These are phyloP conservation scores for Micromussa lordhowensis DNA, from an alignment of 92 coral and sea anemone species.

Conservation along the genomic window DNA sequence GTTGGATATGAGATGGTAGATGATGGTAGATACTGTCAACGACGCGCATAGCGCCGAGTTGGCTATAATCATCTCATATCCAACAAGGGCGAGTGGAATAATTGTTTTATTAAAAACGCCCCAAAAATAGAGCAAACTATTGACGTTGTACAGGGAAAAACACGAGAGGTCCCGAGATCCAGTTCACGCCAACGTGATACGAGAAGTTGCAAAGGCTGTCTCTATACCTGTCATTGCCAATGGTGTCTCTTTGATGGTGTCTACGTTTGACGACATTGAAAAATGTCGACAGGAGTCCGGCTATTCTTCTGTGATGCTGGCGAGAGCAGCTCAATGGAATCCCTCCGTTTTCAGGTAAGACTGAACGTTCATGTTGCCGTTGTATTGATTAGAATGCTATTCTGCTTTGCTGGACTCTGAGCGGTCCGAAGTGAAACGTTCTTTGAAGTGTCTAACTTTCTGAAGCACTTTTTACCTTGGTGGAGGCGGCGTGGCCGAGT, in stretches of 20 bases:
- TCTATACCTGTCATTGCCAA: constrained; percentile 94
- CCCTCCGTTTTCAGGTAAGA: constrained; percentile 88
- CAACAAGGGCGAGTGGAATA: too few species aligned
- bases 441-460: too few species aligned
- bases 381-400: neutral
- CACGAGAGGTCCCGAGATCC: constrained; percentile 93
- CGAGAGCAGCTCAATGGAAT: constrained; percentile 99
- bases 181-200: constrained; percentile 82
- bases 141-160: constrained; percentile 62
- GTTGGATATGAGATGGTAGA: too few species aligned
- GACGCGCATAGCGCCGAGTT: too few species aligned
- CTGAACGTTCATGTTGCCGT: neutral
- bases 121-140: too few species aligned
- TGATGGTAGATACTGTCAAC: too few species aligned
- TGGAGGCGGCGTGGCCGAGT: too few species aligned
- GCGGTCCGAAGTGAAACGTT: too few species aligned
- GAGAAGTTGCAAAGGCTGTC: constrained; percentile 78
- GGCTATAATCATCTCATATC: too few species aligned
- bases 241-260: constrained; percentile 89
- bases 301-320: constrained; percentile 95
- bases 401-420: too few species aligned
- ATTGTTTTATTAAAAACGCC: too few species aligned
- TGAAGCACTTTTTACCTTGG: too few species aligned
- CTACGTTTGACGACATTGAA: constrained; percentile 84
- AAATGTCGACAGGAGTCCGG: constrained; percentile 77